Conservation (phyloP, 2,113 vertebrate genomes). For the Gavialis gangeticus region DNA sequence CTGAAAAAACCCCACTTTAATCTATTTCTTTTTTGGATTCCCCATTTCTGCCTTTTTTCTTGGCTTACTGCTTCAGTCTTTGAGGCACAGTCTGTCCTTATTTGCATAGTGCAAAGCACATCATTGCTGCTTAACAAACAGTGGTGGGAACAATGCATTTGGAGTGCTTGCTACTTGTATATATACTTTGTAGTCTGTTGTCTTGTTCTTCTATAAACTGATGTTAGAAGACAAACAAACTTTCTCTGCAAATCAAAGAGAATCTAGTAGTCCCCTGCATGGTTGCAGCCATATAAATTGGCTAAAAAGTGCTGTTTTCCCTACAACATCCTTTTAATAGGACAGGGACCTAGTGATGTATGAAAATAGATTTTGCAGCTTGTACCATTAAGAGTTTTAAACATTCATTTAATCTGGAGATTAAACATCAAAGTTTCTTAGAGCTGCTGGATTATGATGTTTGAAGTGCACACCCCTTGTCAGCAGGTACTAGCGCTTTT, state of each 20-base stretch:
- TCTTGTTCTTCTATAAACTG: fast-evolving
- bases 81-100: fast-evolving
- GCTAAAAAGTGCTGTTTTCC: not conserved
- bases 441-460: not conserved
- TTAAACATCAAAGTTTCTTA: slow-evolving; percentile 37
- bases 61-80: not conserved
- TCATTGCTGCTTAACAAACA: not conserved
- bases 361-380: not conserved
- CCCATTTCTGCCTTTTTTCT: not conserved
- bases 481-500: slow-evolving; percentile 12
- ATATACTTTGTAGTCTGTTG: not conserved
- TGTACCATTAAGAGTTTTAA: slow-evolving; percentile 10
- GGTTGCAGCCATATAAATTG: not conserved
- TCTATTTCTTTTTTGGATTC: not conserved
- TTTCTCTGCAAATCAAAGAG: not conserved
- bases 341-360: not conserved
- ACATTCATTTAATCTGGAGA: not conserved
- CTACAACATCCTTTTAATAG: not conserved
- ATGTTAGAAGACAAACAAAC: not conserved
- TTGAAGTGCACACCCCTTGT: not conserved
- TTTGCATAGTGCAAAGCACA: not conserved
- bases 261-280: not conserved
- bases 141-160: not conserved
- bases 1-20: not conserved
- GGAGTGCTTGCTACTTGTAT: not conserved